Conservation (phyloP, 2,888 invertebrate genomes). For the Ashinkailepas kermadecensis region DNA sequence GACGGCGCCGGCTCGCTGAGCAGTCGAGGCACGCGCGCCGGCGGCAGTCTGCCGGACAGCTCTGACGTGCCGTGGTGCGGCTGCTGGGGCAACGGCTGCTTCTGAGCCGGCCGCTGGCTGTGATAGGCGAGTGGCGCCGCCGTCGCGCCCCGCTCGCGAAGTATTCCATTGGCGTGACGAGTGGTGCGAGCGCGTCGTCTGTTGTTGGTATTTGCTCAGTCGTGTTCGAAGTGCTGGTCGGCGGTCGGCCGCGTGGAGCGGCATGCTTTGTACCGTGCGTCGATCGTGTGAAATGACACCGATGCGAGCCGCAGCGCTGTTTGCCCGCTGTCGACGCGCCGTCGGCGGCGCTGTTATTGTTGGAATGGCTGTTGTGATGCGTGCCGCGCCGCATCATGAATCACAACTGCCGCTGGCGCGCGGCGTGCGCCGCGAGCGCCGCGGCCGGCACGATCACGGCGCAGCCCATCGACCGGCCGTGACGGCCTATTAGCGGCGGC, state of each 20-base stretch:
- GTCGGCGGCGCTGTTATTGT: slow-evolving; percentile 47
- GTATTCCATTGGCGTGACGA: slow-evolving; percentile 53
- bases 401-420: not conserved
- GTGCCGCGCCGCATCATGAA: not conserved
- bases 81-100: slow-evolving; percentile 75
- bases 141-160: slow-evolving; percentile 55
- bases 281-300: slow-evolving; percentile 45
- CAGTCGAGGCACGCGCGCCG: slow-evolving; percentile 48
- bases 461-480: not conserved
- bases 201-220: slow-evolving; percentile 65
- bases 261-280: slow-evolving; percentile 67
- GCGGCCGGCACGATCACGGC: not conserved
- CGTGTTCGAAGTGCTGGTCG: slow-evolving; percentile 24
- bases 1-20: slow-evolving; percentile 41
- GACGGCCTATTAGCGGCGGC: not conserved
- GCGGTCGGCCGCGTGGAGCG: slow-evolving; percentile 49
- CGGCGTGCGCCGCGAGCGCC: not conserved
- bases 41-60: slow-evolving; percentile 31
- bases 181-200: slow-evolving; percentile 53
- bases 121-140: slow-evolving; percentile 50
- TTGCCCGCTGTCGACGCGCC: slow-evolving; percentile 50
- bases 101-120: slow-evolving; percentile 41
- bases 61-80: slow-evolving; percentile 65
- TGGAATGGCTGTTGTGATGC: not conserved
- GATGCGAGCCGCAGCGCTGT: slow-evolving; percentile 38